Evolutionary conservation across 1,140 invertebrate species (phyloP), one percentile per base, ranked within the genome.

Genomic region (Lepidotrigona ventralis): DNA sequence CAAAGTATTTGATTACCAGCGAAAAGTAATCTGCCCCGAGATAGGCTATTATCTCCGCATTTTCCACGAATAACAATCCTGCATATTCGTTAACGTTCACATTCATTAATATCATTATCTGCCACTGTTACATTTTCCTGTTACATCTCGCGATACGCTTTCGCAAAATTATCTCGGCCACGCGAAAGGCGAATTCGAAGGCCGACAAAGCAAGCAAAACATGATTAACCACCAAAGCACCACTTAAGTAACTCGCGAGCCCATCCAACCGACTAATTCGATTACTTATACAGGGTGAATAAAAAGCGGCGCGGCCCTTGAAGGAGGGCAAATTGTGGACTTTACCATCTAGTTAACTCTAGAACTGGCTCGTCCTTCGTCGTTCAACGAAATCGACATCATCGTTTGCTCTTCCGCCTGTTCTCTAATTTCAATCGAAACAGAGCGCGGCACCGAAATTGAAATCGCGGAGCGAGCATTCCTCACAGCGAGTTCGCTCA

Each of bases 361-460:
- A 33, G 69, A n/a, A 71, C 23, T 71, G 39, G 39, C 39, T n/a
- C 39, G 23, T 46, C 33, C 15, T 51, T 8, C 23, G 33, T 21
- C 66, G 19, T 71, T 51, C 23, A 51, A 46, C 39, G 69, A 71
- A 51, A 71, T 39, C 69, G 69, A 51, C 69, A 71, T 39, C 66
- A 12, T 12, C 66, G 66, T 71, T 71, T n/a, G 46, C 69, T 26
- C 39, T 19, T 17, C 15, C 39, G 51, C 15, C 69, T 23, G 23
- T 71, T 46, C 23, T 26, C 39, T 51, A 71, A 71, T 51, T 71
- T 51, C 39, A 19, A 60, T n/a, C 46, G 69, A n/a, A 71, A 71
- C 9, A 71, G n/a, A 71, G 19, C 26, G 69, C 69, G 19, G 12
- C 23, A 19, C 69, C 23, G 21, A 12, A 23, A 39, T 23, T 39